Conservation (phyloP, 2,888 invertebrate species). For the Oxyscelio sp. region DNA sequence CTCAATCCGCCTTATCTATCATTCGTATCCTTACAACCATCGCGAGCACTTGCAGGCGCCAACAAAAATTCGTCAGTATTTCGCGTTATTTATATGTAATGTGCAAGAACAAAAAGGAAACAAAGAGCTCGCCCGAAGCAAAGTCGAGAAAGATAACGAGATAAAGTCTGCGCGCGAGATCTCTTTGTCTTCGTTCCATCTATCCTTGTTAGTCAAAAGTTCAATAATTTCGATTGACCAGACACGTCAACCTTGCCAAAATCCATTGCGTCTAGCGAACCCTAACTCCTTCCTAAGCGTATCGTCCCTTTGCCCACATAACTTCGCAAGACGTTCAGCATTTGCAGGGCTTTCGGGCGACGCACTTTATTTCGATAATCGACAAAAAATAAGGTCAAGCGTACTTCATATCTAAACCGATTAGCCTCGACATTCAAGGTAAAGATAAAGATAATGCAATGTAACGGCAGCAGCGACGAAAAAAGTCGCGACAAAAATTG, state of each 20-base stretch:
- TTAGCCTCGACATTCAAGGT: slow-evolving; percentile 50
- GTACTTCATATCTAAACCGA: slow-evolving; percentile 29
- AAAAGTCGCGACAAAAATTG: slow-evolving; percentile 22
- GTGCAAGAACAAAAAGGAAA: slow-evolving; percentile 17
- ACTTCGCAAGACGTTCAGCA: too few relatives aligned
- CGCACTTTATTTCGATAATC: slow-evolving; percentile 60
- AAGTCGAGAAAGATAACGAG: slow-evolving; percentile 64
- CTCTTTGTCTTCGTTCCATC: slow-evolving; percentile 30
- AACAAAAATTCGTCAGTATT: too few relatives aligned
- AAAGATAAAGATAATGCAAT: slow-evolving; percentile 3
- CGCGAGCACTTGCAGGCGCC: too few relatives aligned
- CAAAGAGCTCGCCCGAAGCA: slow-evolving; percentile 51
- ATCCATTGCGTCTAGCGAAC: too few relatives aligned
- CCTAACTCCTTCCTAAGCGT: too few relatives aligned
- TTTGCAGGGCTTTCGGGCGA: slow-evolving; percentile 50
- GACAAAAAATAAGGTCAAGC: slow-evolving; percentile 56
- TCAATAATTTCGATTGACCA: slow-evolving; percentile 38
- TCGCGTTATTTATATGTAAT: neutral
- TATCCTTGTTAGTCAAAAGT: too few relatives aligned
- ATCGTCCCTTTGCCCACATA: too few relatives aligned
- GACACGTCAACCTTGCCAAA: neutral
- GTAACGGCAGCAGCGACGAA: too few relatives aligned
- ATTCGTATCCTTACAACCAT: too few relatives aligned
- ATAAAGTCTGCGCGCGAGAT: slow-evolving; percentile 46
- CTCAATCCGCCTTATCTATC: too few relatives aligned